Conservation (phyloP, 2,888 invertebrate genomes). For the Petrophora chlorosata region DNA sequence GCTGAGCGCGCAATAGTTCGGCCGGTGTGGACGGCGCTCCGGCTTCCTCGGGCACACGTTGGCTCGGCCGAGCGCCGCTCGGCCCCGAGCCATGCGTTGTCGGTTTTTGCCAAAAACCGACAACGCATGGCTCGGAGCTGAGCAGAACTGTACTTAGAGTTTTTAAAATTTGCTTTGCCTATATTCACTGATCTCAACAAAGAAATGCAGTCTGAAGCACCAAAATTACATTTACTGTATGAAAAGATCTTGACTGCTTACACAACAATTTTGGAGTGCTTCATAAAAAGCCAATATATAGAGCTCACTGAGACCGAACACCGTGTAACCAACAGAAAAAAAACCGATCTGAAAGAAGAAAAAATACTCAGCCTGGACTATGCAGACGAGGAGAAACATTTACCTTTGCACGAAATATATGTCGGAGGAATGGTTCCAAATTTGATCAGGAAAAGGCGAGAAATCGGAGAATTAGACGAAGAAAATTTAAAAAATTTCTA, state of each 20-base stretch:
- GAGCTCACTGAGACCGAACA: background rate
- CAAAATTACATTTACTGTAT: background rate
- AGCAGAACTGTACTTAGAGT: background rate
- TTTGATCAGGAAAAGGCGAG: background rate
- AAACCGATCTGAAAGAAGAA: background rate
- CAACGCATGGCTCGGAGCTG: too few relatives aligned
- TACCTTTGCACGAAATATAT: background rate
- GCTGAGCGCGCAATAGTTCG: constrained; percentile 16
- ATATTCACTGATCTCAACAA: background rate
- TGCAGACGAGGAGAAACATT: background rate
- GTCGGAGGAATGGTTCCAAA: background rate
- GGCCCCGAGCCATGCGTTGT: constrained; percentile 33
- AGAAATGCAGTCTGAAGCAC: background rate
- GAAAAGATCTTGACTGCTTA: background rate
- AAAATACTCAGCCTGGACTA: background rate
- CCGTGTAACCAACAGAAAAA: background rate
- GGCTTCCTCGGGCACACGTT: constrained; percentile 35
- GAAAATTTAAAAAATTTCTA: background rate
- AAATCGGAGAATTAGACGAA: background rate
- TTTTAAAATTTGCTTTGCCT: background rate
- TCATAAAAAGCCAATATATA: background rate
- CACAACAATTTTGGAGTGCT: background rate
- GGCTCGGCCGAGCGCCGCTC: constrained; percentile 33
- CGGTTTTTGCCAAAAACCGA: constrained; percentile 32
- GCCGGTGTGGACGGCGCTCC: constrained; percentile 32